phyloP scores from a whole-genome alignment of 2,113 vertebrate species.

The Gymnocephalus cernua region DNA sequence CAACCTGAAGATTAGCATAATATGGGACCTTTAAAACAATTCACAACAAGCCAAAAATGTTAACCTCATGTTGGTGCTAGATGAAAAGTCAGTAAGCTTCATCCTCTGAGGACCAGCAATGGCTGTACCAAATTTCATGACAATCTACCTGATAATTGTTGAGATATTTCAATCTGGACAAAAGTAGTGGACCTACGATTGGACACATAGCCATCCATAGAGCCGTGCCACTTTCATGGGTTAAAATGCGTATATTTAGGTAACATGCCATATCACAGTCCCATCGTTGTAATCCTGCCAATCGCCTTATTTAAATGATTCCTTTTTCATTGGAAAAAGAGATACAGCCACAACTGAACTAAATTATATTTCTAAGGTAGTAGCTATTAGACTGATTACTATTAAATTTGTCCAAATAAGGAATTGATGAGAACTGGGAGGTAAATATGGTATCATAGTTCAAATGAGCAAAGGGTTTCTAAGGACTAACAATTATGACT shows the following conservation, averaged over 20 bases:
- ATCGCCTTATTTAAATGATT: not conserved
- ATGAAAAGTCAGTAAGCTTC: not conserved
- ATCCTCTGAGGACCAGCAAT: not conserved
- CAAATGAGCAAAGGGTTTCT: constrained; percentile 10
- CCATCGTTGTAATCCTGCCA: not conserved
- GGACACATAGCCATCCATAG: not conserved
- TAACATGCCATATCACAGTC: not conserved
- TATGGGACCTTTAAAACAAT: not conserved
- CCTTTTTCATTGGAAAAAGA: not conserved
- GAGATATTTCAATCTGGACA: constrained; percentile 2
- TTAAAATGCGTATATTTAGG: not conserved
- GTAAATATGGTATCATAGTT: constrained; percentile 18
- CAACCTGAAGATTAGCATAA: too few relatives aligned
- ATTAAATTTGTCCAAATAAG: constrained; percentile 3
- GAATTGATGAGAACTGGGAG: constrained; percentile 5
- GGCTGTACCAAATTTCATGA: not conserved
- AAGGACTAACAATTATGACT: not conserved
- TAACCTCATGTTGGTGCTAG: not conserved
- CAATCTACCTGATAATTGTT: not conserved
- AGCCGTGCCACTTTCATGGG: not conserved
- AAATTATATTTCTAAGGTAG: constrained; percentile 9
- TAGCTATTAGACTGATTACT: constrained; percentile 1
- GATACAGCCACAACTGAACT: not conserved
- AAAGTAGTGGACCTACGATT: not conserved
- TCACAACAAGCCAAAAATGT: not conserved